Conservation (phyloP, 2,888 invertebrate genomes). For the Coecobrya sp. region DNA sequence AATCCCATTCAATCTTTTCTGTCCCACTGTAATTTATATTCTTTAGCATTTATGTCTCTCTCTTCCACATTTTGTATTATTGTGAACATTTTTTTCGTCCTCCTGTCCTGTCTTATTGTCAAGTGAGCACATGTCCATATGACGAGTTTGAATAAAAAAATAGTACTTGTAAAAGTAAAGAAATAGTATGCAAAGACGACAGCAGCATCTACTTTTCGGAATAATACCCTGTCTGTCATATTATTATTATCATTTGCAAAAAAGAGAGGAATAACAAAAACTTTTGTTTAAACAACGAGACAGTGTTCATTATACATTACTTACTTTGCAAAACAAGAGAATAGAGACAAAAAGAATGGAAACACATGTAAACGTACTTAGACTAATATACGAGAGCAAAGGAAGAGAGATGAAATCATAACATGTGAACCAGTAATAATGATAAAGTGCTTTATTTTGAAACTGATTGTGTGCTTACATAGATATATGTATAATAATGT, state of each 20-base stretch:
- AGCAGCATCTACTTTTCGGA: conserved; percentile 56
- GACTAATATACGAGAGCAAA: not conserved
- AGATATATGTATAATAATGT: not conserved
- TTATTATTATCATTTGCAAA: conserved; percentile 64
- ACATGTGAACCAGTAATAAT: conserved; percentile 34
- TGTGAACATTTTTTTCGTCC: conserved; percentile 46
- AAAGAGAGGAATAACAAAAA: conserved; percentile 18
- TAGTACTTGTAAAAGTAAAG: conserved; percentile 46
- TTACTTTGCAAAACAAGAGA: conserved; percentile 27
- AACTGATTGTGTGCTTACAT: not conserved
- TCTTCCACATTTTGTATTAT: not conserved
- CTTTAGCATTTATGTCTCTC: not conserved
- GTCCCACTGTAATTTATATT: not conserved
- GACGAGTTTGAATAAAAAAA: conserved; percentile 44
- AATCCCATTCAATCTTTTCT: conserved; percentile 53
- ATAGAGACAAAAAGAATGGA: not conserved
- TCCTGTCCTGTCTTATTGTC: not conserved
- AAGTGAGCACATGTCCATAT: conserved; percentile 17
- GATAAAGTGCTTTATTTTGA: conserved; percentile 43
- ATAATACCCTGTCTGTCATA: conserved; percentile 62
- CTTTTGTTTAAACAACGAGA: conserved; percentile 72
- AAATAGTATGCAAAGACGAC: conserved; percentile 49
- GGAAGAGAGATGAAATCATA: conserved; percentile 20
- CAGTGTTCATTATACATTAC: conserved; percentile 62
- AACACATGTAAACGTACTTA: not conserved